Percentiles rank a stretch among this genome's conserved stretches.
Evolutionary conservation across 2,113 vertebrate genomes (phyloP).

Genomic region (Pithys albifrons): DNA sequence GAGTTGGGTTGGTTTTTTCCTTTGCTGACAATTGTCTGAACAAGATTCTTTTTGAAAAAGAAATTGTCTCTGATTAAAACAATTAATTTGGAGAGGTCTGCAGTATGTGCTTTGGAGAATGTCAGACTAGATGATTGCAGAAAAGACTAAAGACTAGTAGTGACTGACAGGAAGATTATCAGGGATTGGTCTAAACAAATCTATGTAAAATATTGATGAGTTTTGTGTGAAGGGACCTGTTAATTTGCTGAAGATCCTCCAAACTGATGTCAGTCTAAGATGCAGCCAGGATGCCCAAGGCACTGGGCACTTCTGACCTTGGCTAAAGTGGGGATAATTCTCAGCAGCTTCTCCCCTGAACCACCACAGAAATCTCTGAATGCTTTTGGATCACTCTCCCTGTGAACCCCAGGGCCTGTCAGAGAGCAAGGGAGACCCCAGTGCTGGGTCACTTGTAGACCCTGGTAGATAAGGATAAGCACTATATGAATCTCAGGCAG

Average conservation of each 20-base stretch:
- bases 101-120: background rate
- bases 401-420: background rate
- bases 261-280: background rate
- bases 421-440: background rate
- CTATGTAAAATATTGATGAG: background rate
- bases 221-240: background rate
- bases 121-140: background rate
- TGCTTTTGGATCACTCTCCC: background rate
- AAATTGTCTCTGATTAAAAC: background rate
- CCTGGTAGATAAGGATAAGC: slow-evolving; percentile 27
- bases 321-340: background rate
- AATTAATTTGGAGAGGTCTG: background rate
- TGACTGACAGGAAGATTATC: background rate
- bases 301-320: background rate
- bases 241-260: background rate
- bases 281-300: background rate
- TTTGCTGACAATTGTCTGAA: background rate
- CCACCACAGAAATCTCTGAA: background rate
- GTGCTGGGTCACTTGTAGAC: background rate
- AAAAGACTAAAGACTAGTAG: background rate
- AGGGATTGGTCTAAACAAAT: background rate
- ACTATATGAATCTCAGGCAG: slow-evolving; percentile 55
- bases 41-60: background rate
- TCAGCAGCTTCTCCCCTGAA: background rate
- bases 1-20: background rate